phyloP scores from a whole-genome alignment of 2,888 invertebrate genomes.

The Caenorhabditis panamensis region DNA sequence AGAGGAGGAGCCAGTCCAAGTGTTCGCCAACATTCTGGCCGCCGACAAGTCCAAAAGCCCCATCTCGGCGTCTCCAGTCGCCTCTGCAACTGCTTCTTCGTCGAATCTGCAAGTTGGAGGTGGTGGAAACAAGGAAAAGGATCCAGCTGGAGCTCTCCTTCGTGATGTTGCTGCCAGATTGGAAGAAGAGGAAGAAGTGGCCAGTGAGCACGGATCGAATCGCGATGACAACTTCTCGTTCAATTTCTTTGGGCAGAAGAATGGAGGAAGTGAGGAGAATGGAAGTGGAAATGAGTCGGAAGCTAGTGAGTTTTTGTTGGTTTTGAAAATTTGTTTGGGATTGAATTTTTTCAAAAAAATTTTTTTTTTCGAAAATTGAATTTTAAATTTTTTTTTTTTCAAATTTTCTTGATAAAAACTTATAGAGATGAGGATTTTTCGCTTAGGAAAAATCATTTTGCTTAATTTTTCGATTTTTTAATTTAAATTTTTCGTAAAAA shows the following conservation, averaged over 20 bases:
- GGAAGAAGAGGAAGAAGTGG: constrained; percentile 4
- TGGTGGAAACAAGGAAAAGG: too few species aligned
- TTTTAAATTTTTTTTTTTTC: too few species aligned
- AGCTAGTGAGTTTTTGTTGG: constrained; percentile 17
- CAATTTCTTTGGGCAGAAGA: constrained; percentile 35
- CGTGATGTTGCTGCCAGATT: neutral
- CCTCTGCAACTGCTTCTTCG: neutral
- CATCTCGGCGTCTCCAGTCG: neutral
- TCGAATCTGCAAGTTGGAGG: neutral
- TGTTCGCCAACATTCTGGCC: neutral
- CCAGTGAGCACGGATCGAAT: constrained; percentile 28
- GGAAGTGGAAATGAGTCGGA: constrained; percentile 13
- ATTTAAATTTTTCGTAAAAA: too few species aligned
- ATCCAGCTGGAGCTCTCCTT: too few species aligned
- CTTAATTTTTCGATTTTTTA: too few species aligned
- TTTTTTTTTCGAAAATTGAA: too few species aligned
- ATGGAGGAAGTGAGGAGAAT: neutral
- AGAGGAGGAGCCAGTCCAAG: neutral
- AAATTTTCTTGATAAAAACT: too few species aligned
- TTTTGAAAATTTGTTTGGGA: neutral
- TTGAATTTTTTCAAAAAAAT: neutral
- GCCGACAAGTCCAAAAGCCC: neutral
- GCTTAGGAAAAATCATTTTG: too few species aligned
- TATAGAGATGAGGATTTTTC: neutral
- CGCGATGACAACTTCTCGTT: constrained; percentile 38